These are phyloP conservation scores for Falco punctatus DNA, from an alignment of 2,113 vertebrate species.

Conservation along the genomic window DNA sequence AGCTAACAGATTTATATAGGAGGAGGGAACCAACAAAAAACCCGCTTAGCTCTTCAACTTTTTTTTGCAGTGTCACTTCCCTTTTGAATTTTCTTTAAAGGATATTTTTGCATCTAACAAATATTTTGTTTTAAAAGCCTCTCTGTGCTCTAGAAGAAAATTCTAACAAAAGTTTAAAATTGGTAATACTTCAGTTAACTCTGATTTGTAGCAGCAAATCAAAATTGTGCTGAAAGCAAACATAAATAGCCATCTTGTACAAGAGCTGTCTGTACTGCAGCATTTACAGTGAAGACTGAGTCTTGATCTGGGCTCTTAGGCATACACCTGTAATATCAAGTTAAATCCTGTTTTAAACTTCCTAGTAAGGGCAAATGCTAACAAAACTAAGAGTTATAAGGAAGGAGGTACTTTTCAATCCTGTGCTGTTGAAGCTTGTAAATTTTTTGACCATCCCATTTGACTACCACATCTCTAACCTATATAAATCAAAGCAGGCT, in stretches of 20 bases:
- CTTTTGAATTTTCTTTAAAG: neutral
- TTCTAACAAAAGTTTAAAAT: neutral
- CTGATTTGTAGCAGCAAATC: neutral
- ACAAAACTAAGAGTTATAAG: neutral
- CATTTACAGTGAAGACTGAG: neutral
- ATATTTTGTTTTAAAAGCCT: neutral
- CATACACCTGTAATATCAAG: neutral
- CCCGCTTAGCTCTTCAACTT: neutral
- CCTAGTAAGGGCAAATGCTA: neutral
- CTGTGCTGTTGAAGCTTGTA: neutral
- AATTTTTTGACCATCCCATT: neutral
- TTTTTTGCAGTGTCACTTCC: neutral
- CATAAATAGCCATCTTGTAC: neutral
- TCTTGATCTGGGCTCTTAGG: neutral
- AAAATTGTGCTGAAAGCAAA: neutral
- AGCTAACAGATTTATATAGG: neutral
- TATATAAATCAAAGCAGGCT: neutral
- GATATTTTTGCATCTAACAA: neutral
- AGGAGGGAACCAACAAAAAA: neutral
- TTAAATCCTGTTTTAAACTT: neutral
- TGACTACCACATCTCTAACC: neutral
- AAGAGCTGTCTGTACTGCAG: neutral
- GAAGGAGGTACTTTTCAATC: neutral
- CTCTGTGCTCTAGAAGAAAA: neutral
- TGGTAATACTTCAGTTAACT: neutral